Base-by-base conservation (phyloP, 2,797 vertebrate species). In the Distichodus sexfasciatus region DNA sequence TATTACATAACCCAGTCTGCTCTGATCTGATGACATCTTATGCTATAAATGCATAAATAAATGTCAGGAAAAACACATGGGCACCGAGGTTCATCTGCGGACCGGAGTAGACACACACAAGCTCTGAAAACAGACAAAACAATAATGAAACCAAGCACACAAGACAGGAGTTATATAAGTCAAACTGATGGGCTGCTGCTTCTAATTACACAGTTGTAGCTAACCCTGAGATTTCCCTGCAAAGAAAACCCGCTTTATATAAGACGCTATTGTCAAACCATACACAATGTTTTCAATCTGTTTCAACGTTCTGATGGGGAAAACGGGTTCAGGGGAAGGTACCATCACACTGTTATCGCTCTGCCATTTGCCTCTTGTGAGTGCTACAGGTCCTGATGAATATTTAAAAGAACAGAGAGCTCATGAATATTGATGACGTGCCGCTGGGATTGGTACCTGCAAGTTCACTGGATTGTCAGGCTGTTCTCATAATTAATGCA, bases 401-500 rank as follows among this genome's bases (percentile, higher is more conserved):
- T 23, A 57, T 21, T 57, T 57, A 24, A 53, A 31, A 1, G 6
- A 53, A 29, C 26, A 29, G 19, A 3, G 33, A 19, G 17, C 4
- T 24, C 2, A 43, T 69, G 8, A 62, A 60, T 69, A 51, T 69
- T 69, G 38, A 51, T 60, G 47, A 11, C 17, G 12, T 23, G 24
- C 26, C 36, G 26, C 6, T 31, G 17, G 59, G 38, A 41, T 7
- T 36, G 41, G 31, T 46, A 59, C 55, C 55, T 69, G 43, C 21
- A 12, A 24, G 44, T 19, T 46, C 29, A 23, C 6, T 23, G 33
- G 40, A n/a, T 8, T 63, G 66, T 46, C 54, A 47, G 44, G 53
- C 28, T 36, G 43, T 14, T 17, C 14, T 38, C 63, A 63, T 71
- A 58, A 23, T 57, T 68, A 57, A 68, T 76, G 69, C 35, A 73